Evolutionary conservation across 1,140 invertebrate species (phyloP), one percentile per base, ranked within the genome.

Genomic region (Heliconius hewitsoni): DNA sequence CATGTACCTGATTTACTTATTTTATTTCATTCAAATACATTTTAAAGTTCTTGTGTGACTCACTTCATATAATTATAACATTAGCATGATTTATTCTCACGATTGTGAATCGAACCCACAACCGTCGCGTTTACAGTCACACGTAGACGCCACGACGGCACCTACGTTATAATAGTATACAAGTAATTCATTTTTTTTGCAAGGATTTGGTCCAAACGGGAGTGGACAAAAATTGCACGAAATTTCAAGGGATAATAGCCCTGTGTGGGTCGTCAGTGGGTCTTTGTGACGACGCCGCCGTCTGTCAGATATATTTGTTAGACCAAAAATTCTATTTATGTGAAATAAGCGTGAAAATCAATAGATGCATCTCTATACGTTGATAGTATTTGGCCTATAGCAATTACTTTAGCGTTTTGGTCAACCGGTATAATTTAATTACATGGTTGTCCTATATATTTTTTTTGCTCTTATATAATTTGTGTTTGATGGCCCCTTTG

Each of bases 261-360:
- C 82, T 79, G 81, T 79, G 79, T 81, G 84, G 71, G 76, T 82
- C 84, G 84, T 87, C 86, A 86, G 86, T 85, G 83, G 82, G 60
- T 73, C 89, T 89, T 91, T 92, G 89, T 91, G 85, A 30, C 3
- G 74, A 73, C 73, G 88, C 90, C 92, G 91, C 84, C 74, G 78
- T 73, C 73, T 86, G 90, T 91, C 85, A 82, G 89, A 90, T 89
- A 90, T 88, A 90, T 89, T 88, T 89, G 87, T 86, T 84, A 86
- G 76, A 82, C 78, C 80, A 46, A 83, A 82, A 52, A 79, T 76
- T 74, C 86, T 83, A 89, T 92, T 92, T 85, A 86, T 74, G 84
- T 86, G 85, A 89, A 93, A 91, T 86, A 84, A 85, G 82, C 92
- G 88, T 90, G 87, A 91, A 93, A 93, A 91, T 87, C 84, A 76